Conservation (phyloP, 2,113 vertebrate species). For the Anseranas semipalmata region DNA sequence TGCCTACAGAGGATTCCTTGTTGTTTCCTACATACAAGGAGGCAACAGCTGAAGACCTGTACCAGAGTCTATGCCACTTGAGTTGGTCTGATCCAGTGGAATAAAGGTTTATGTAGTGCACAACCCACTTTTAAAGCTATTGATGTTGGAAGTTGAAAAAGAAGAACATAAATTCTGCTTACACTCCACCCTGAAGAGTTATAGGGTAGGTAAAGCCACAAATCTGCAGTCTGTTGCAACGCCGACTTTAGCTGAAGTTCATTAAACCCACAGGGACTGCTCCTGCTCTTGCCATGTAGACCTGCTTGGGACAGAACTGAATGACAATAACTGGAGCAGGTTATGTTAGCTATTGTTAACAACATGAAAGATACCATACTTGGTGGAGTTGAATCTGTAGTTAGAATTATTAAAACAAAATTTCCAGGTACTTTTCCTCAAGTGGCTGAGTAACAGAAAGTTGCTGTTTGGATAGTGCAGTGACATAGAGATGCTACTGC, state of each 20-base stretch:
- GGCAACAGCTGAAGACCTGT: not conserved
- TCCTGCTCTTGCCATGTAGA: not conserved
- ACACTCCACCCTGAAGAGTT: rapidly evolving
- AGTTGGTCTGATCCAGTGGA: not conserved
- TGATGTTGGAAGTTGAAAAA: not conserved
- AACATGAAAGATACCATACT: not conserved
- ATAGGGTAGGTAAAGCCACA: not conserved
- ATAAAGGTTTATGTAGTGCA: not conserved
- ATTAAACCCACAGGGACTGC: not conserved
- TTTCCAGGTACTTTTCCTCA: not conserved
- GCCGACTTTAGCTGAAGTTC: not conserved
- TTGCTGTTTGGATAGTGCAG: not conserved
- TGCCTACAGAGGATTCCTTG: not conserved
- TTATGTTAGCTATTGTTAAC: not conserved
- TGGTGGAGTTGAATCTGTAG: not conserved
- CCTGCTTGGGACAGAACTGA: not conserved
- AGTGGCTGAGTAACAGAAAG: not conserved
- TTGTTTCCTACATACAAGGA: not conserved
- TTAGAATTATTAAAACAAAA: not conserved
- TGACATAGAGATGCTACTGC: not conserved
- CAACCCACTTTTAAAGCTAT: not conserved
- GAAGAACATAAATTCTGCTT: not conserved
- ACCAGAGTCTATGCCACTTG: not conserved
- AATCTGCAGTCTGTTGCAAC: not conserved
- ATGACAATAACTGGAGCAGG: not conserved